phyloP scores from a whole-genome alignment of 2,113 vertebrate genomes.

The Macheiramphus alcinus region DNA sequence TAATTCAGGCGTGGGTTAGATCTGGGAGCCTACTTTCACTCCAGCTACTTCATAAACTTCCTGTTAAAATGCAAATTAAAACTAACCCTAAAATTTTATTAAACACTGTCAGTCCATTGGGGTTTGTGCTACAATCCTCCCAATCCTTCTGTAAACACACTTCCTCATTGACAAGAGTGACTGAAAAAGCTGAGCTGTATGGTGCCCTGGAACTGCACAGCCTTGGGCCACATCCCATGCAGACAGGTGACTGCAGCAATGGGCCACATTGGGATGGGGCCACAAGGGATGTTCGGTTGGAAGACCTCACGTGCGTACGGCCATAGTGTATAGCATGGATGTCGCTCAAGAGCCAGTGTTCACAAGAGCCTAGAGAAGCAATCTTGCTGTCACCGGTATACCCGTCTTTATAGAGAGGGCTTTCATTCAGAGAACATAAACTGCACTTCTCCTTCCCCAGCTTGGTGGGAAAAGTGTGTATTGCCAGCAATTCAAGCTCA shows the following conservation, averaged over 20 bases:
- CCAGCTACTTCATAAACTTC: background rate
- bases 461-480: background rate
- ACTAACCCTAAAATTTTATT: background rate
- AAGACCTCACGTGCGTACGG: rapidly evolving
- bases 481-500: background rate
- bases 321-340: rapidly evolving
- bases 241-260: background rate
- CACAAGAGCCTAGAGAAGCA: background rate
- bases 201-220: background rate
- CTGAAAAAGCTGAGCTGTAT: background rate
- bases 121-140: background rate
- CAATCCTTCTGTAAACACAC: background rate
- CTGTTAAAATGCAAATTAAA: background rate
- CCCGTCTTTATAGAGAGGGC: background rate
- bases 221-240: background rate
- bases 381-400: background rate
- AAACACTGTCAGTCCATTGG: background rate
- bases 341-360: background rate
- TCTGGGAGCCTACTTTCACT: background rate
- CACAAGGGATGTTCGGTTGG: background rate
- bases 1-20: background rate
- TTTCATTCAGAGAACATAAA: background rate
- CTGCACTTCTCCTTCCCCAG: background rate
- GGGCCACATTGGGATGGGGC: background rate
- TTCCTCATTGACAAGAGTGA: background rate